Evolutionary conservation across 2,113 vertebrate genomes (phyloP).

Genomic region (Empidonax traillii): DNA sequence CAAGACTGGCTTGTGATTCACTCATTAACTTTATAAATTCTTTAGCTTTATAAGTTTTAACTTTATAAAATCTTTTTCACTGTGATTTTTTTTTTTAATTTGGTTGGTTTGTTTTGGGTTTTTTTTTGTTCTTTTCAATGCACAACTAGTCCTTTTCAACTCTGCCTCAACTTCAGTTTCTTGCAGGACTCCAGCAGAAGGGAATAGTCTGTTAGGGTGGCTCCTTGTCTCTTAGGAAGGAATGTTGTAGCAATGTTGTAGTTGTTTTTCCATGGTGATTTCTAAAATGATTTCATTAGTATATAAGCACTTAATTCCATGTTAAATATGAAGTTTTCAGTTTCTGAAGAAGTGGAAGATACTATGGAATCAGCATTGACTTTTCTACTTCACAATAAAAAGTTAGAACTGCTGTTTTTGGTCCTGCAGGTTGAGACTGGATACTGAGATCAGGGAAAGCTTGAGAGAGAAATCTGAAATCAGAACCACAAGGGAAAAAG

Average conservation of each 20-base stretch:
- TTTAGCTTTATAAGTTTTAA: no score
- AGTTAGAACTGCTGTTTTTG: background rate
- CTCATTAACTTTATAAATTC: background rate
- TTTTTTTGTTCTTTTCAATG: background rate
- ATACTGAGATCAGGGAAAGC: background rate
- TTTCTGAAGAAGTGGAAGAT: background rate
- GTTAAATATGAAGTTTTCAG: background rate
- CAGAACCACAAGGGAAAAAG: background rate
- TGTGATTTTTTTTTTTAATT: background rate
- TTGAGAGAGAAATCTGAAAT: background rate
- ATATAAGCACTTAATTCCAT: background rate
- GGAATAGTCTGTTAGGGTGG: background rate
- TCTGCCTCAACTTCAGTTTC: background rate
- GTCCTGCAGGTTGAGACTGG: background rate
- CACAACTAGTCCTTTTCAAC: background rate
- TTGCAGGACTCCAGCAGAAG: background rate
- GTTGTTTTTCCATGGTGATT: background rate
- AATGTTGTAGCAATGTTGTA: background rate
- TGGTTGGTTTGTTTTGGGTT: background rate
- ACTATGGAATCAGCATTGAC: background rate
- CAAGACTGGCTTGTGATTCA: background rate
- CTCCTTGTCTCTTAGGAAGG: background rate
- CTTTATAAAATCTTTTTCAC: background rate
- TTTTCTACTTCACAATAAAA: background rate
- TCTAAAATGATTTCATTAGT: background rate